phyloP scores from a whole-genome alignment of 2,888 invertebrate species.

The Aleiodes leptofemur region DNA sequence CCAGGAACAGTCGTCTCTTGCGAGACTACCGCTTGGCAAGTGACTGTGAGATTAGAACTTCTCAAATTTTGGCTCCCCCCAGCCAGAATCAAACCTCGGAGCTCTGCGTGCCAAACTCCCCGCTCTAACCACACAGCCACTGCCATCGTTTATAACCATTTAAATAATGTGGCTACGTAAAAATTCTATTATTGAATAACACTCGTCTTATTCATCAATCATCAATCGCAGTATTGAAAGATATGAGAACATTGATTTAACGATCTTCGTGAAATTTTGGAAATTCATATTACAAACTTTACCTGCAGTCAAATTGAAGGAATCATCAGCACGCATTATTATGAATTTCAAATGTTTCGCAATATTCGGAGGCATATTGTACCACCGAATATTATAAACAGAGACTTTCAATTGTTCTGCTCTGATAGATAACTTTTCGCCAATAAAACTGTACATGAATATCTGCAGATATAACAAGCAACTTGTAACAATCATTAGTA shows the following conservation, averaged over 20 bases:
- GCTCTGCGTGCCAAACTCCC: too few relatives aligned
- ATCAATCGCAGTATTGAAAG: constrained; percentile 42
- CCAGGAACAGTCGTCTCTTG: too few relatives aligned
- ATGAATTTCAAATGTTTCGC: constrained; percentile 38
- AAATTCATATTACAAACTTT: constrained; percentile 45
- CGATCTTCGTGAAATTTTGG: constrained; percentile 35
- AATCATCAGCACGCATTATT: constrained; percentile 43
- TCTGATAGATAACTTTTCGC: constrained; percentile 46
- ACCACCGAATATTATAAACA: constrained; percentile 47
- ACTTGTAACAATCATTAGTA: constrained; percentile 31
- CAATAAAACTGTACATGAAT: constrained; percentile 49
- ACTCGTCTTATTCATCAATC: neutral
- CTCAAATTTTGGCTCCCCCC: too few relatives aligned
- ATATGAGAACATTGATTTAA: constrained; percentile 45
- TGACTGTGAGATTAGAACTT: too few relatives aligned
- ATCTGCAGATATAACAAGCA: constrained; percentile 39
- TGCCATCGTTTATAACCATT: too few relatives aligned
- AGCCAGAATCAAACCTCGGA: too few relatives aligned
- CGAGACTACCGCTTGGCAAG: too few relatives aligned
- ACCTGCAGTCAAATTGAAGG: constrained; percentile 44
- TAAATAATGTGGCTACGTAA: too few relatives aligned
- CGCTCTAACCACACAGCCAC: too few relatives aligned
- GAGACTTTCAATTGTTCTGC: constrained; percentile 36
- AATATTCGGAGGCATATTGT: constrained; percentile 38
- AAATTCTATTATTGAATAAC: too few relatives aligned